Conservation (phyloP, 2,888 invertebrate species). For the Hecatera dysodea region DNA sequence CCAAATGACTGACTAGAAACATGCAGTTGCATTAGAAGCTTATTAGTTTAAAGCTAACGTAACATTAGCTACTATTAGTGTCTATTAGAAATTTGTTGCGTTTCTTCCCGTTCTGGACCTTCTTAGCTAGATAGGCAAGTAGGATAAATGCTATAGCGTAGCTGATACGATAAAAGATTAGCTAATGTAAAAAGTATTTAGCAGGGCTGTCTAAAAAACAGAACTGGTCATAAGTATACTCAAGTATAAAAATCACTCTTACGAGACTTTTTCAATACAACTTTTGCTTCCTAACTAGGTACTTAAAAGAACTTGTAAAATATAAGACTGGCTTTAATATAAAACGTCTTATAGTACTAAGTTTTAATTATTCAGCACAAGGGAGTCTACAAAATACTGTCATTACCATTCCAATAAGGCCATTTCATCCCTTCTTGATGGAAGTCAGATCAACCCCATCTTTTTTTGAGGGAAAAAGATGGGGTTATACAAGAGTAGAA, state of each 20-base stretch:
- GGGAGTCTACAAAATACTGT: constrained; percentile 71
- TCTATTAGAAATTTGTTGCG: too few species aligned
- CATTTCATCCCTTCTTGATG: constrained; percentile 73
- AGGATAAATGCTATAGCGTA: too few species aligned
- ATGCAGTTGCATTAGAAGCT: too few species aligned
- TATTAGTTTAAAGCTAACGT: too few species aligned
- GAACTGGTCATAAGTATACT: too few species aligned
- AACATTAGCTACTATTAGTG: too few species aligned
- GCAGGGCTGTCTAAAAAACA: background rate
- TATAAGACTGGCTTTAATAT: constrained; percentile 38
- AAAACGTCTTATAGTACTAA: constrained; percentile 55
- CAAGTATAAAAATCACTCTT: background rate
- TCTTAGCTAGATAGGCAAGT: too few species aligned
- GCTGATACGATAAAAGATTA: too few species aligned
- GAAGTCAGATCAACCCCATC: constrained; percentile 82
- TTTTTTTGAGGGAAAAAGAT: constrained; percentile 76
- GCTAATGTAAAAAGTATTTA: background rate
- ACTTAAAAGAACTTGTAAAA: constrained; percentile 14
- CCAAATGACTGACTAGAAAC: too few species aligned
- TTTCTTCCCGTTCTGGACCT: too few species aligned
- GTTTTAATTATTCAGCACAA: constrained; percentile 66
- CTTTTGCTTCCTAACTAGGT: background rate
- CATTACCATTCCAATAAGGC: constrained; percentile 83
- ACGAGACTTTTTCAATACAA: background rate
- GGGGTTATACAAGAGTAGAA: constrained; percentile 26